A percentile compares a stretch with the other conserved stretches of the same genome.
phyloP scores from a whole-genome alignment of 1,140 invertebrate species.

The Diploscapter pachys region DNA sequence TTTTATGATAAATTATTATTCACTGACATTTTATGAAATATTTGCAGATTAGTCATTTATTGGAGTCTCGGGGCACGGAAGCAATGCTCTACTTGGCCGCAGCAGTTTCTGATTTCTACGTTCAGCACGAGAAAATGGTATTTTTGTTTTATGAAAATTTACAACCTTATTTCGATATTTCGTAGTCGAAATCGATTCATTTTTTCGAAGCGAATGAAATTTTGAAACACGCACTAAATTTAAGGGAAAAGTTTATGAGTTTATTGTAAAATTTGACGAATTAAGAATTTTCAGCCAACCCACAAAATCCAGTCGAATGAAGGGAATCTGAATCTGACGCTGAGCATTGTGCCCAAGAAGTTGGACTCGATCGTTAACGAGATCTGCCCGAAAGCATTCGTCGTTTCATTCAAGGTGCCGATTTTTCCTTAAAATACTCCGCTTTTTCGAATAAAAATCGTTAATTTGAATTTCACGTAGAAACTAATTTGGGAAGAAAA shows the following conservation, averaged over 20 bases:
- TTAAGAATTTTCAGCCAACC: constrained; percentile 74
- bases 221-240: no score
- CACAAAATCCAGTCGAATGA: constrained; percentile 88
- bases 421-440: background rate
- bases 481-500: no score
- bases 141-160: constrained; percentile 46
- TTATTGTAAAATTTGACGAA: no score
- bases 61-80: constrained; percentile 69
- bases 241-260: no score
- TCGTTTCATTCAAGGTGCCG: constrained; percentile 84
- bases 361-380: constrained; percentile 79
- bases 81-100: constrained; percentile 89
- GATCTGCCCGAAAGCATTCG: constrained; percentile 87
- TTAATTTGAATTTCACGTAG: no score
- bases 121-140: constrained; percentile 86
- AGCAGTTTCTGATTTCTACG: constrained; percentile 97
- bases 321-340: constrained; percentile 72
- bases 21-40: background rate
- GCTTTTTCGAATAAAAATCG: no score
- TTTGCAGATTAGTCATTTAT: constrained; percentile 69
- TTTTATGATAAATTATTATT: background rate
- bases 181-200: no score
- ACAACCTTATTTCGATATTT: no score
- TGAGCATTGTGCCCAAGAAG: constrained; percentile 93
- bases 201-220: no score